These are phyloP conservation scores for Coenobita brevimanus DNA, from an alignment of 1,140 invertebrate species.

Conservation along the genomic window DNA sequence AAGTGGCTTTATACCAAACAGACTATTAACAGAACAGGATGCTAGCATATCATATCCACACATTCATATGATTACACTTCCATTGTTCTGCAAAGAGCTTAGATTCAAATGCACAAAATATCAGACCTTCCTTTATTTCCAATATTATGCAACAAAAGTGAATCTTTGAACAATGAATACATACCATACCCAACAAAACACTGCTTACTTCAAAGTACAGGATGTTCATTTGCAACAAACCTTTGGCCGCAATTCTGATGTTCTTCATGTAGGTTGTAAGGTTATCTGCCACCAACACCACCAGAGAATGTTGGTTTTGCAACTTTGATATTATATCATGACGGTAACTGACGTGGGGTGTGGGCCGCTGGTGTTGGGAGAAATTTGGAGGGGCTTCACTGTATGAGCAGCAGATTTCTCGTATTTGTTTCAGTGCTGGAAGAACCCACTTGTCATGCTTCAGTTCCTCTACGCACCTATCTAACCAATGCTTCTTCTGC, in stretches of 20 bases:
- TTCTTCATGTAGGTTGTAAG: slow-evolving; percentile 93
- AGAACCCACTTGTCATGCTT: slow-evolving; percentile 93
- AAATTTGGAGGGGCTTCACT: slow-evolving; percentile 84
- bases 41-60: no score
- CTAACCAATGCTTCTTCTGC: slow-evolving; percentile 96
- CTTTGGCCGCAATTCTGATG: slow-evolving; percentile 82
- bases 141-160: no score
- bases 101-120: no score
- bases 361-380: slow-evolving; percentile 74
- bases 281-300: slow-evolving; percentile 94
- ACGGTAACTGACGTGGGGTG: slow-evolving; percentile 74
- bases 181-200: no score
- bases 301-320: slow-evolving; percentile 92
- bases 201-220: no score
- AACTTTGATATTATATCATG: slow-evolving; percentile 92
- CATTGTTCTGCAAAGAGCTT: no score
- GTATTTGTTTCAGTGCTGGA: slow-evolving; percentile 95
- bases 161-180: no score
- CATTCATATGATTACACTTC: no score
- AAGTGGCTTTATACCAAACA: no score
- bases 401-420: slow-evolving; percentile 95
- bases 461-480: slow-evolving; percentile 95
- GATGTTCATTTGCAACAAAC: no score
- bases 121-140: no score
- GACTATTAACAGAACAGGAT: no score